Base-by-base conservation (phyloP, 1,140 invertebrate species). In the Leptinotarsa lineolata region DNA sequence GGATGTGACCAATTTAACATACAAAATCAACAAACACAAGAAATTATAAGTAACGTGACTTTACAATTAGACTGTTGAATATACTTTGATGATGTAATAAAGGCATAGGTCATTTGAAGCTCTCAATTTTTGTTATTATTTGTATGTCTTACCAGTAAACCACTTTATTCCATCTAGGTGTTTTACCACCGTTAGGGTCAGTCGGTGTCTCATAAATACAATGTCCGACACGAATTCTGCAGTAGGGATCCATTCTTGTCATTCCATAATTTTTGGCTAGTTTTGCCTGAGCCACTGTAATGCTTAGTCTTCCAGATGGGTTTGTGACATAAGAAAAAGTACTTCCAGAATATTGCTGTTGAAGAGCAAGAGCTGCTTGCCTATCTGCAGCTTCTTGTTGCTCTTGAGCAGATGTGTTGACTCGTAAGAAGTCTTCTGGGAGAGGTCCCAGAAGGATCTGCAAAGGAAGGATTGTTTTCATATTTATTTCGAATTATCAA, bases 251-350 rank as follows among this genome's bases (percentile, higher is more conserved):
- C 97, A 98, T 99, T 75, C 94, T 89, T 3, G 95, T 95, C 76
- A 99, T 88, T 46, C 97, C 97, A 91, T 99, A 99, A 85, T 98
- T 99, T 86, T 98, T 98, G 2, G 92, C 92, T 68, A 99, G 86
- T 86, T 95, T 97, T 11, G 96, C 94, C 85, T 96, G 93, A 66
- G 89, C 91, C 76, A 96, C 89, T 18, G 93, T 95, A 72, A 97
- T 91, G 76, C 90, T 94, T 21, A 97, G 86, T 77, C 92, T 88
- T 2, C 94, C 94, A 68, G 90, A 87, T 67, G 90, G 83, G 78
- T 91, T 90, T n/a, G 88, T 60, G 59, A 75, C 63, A 54, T 77
- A 78, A 12, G 60, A 78, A 70, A 63, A 70, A 66, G 69, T 69
- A 71, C 66, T 84, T 80, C 24, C 85, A 87, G 77, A 88, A 86